These are phyloP conservation scores for Nestor notabilis DNA, from an alignment of 2,113 vertebrate species.

Conservation along the genomic window DNA sequence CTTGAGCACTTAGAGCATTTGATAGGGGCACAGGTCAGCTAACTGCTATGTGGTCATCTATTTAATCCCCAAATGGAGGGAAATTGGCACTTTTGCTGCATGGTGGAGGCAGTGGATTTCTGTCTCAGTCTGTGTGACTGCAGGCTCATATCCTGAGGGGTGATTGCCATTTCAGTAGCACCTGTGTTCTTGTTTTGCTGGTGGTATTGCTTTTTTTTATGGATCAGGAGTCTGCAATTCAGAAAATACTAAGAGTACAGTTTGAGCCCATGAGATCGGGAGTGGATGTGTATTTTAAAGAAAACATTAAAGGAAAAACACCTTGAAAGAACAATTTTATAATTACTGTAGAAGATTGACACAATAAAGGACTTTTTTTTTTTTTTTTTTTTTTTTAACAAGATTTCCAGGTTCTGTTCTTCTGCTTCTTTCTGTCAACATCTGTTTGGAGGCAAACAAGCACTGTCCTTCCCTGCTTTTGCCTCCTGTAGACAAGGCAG, in stretches of 20 bases:
- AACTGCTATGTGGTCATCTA: neutral
- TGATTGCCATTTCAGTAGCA: neutral
- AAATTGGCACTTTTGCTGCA: neutral
- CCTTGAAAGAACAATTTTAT: neutral
- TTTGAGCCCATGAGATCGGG: neutral
- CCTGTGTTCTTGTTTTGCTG: neutral
- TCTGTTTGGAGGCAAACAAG: neutral
- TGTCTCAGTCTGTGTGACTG: neutral
- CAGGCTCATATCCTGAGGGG: neutral
- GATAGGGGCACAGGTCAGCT: neutral
- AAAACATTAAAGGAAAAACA: neutral
- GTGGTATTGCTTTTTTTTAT: neutral
- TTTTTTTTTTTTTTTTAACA: neutral
- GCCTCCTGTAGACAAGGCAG: neutral
- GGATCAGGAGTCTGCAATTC: neutral
- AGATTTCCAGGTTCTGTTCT: neutral
- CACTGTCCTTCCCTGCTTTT: neutral
- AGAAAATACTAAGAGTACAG: neutral
- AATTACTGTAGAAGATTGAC: neutral
- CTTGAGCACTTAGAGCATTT: neutral
- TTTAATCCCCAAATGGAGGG: neutral
- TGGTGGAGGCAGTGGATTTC: neutral
- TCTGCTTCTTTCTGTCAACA: neutral
- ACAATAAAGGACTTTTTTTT: neutral
- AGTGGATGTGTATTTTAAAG: neutral